phyloP scores from a whole-genome alignment of 2,113 vertebrate species.

The Gila orcuttii region DNA sequence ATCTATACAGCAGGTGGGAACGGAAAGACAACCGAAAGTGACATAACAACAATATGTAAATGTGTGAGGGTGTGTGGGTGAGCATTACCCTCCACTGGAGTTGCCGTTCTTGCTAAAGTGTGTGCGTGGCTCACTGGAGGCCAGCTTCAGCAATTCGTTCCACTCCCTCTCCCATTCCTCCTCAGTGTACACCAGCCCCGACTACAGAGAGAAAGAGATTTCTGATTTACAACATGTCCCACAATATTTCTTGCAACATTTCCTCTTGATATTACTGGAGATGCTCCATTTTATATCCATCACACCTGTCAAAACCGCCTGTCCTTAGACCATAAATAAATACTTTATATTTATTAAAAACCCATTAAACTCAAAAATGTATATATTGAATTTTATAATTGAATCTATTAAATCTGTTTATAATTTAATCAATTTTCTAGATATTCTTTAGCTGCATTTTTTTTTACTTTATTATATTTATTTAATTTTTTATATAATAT shows the following conservation, averaged over 20 bases:
- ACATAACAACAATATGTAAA: slow-evolving; percentile 8
- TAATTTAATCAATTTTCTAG: too few species aligned
- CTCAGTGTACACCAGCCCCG: slow-evolving; percentile 95
- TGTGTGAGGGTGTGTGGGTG: slow-evolving; percentile 26
- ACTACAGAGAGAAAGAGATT: slow-evolving; percentile 75
- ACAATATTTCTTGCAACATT: background rate
- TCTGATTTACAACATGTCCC: background rate
- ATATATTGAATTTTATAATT: background rate
- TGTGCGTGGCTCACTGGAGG: slow-evolving; percentile 94
- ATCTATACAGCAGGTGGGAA: slow-evolving; percentile 4
- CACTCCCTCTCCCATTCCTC: slow-evolving; percentile 98
- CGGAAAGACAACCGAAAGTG: slow-evolving; percentile 4
- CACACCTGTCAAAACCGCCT: background rate
- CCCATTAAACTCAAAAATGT: background rate
- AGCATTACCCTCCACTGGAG: slow-evolving; percentile 86
- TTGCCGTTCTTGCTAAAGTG: slow-evolving; percentile 93
- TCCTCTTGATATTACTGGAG: background rate
- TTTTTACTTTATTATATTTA: too few species aligned
- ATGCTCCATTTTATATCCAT: background rate
- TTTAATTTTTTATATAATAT: too few species aligned
- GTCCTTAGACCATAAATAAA: background rate
- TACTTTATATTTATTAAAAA: background rate
- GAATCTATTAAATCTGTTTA: too few species aligned
- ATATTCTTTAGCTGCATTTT: too few species aligned
- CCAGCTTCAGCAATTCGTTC: slow-evolving; percentile 95